Base-by-base conservation (phyloP, 1,140 invertebrate genomes). In the Bombus cullumanus region DNA sequence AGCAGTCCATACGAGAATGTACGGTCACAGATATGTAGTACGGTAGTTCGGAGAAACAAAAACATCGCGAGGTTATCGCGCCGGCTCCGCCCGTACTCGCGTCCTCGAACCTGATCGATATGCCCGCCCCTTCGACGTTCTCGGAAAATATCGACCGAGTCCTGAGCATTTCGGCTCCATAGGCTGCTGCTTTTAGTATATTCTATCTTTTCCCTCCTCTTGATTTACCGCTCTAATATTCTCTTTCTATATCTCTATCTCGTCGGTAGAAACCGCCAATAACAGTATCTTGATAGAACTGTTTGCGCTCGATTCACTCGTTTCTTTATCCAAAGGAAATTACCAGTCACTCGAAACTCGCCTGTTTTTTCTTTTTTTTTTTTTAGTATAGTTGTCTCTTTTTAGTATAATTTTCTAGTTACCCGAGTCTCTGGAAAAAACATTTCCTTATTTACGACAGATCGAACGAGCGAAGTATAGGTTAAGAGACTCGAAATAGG, bases 21-120 rank as follows among this genome's bases (percentile, higher is more conserved):
- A 81, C 37, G 57, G 28, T n/a, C 25, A 31, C 8, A 18, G 43
- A 74, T 79, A 69, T 8, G 31, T 34, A 31, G 57, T 69, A 83
- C 39, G 53, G 69, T 64, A 31, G 53, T 18, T 37, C 34, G 13
- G 25, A 31, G 57, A 47, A 86, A 80, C 59, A 64, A 81, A 81
- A 75, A 68, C 78, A 74, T 37, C 18, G 34, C 71, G 59, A 18
- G 59, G 71, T 68, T 66, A 68, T 86, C 69, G 84, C 72, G 80
- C 81, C 85, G 81, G 71, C 85, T 86, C 81, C 80, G 43, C 85
- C 83, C 83, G 73, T 34, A 34, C 72, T 76, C 73, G 76, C 75
- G 39, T 15, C 39, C 28, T 31, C 66, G 31, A 73, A 80, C 39
- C 83, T 80, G 53, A 80, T 85, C 83, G 83, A 85, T 85, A 85